Evolutionary conservation across 2,113 vertebrate species (phyloP), one percentile per base, ranked within the genome.

Genomic region (Tachuris rubrigastra): DNA sequence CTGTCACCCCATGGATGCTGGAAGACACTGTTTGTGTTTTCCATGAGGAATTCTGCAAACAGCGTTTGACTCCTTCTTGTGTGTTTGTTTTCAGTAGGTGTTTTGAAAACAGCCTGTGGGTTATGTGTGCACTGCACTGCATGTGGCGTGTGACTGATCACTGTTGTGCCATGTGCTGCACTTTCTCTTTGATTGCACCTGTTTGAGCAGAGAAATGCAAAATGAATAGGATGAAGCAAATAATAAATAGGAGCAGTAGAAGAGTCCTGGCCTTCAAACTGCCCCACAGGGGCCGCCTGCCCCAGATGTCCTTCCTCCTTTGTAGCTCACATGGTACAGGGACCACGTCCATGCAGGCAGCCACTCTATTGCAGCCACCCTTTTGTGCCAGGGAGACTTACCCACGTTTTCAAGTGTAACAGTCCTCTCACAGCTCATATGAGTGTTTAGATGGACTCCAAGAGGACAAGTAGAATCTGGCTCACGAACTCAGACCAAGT

Each of bases 21-120:
- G 52, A 75, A 89, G 44, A 23, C 49, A 16, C 21, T 1, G 25
- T 8, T 80, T 10, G 0, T 62, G 62, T 73, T 83, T 89, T 81
- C 75, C 19, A 0, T 1, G 8, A 80, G 39, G 21, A 77, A 46
- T 95, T 74, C n/a, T 80, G 82, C 73, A 79, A 63, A 30, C 0
- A 0, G 12, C 5, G 11, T 74, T 93, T 93, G 55, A 87, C 85
- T 94, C 94, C 52, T 50, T 62, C 60, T 25, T 0, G 2, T 80
- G 35, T 77, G 25, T 93, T 94, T 95, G 79, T 94, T 94, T 96
- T 86, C 59, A 52, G 24, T 4, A n/a, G 18, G 60, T 87, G 15
- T 94, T 91, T 93, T 96, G 85, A 35, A 67, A 95, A 77, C 72
- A 90, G 82, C 52, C 93, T 65, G 63, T 63, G 68, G 67, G 55